A percentile compares a stretch with the other conserved stretches of the same genome.
Evolutionary conservation across 2,888 invertebrate species (phyloP).

Genomic region (Megamerina dolium): DNA sequence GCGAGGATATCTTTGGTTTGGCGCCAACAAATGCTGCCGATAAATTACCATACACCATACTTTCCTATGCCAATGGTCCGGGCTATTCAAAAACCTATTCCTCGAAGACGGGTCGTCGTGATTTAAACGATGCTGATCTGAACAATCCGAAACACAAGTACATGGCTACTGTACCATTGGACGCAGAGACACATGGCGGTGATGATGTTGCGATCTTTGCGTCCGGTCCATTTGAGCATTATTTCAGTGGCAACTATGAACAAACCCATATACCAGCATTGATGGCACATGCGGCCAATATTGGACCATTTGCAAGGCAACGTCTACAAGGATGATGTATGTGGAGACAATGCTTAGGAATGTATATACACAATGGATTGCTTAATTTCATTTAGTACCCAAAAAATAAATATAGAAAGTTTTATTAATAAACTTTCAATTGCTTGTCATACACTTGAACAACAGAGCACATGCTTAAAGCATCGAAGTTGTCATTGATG

Average conservation of each 20-base stretch:
- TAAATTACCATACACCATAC: conserved; percentile 58
- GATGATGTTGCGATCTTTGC: conserved; percentile 77
- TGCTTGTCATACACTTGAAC: too few relatives aligned
- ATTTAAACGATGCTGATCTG: conserved; percentile 26
- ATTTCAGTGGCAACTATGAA: conserved; percentile 71
- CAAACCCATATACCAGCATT: conserved; percentile 71
- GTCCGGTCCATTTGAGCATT: conserved; percentile 67
- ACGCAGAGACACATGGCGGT: conserved; percentile 64
- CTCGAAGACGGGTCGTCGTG: conserved; percentile 24
- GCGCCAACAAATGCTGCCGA: conserved; percentile 54
- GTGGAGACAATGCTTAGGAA: too few relatives aligned
- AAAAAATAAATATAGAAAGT: not conserved
- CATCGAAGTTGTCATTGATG: too few relatives aligned
- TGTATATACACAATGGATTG: not conserved
- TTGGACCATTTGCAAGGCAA: conserved; percentile 52
- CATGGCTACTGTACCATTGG: conserved; percentile 55
- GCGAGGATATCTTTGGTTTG: conserved; percentile 53
- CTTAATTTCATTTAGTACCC: not conserved
- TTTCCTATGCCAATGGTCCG: conserved; percentile 71
- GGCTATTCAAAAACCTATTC: conserved; percentile 50
- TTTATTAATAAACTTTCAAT: too few relatives aligned
- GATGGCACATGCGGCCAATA: conserved; percentile 63
- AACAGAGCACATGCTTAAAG: too few relatives aligned
- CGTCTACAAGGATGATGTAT: too few relatives aligned
- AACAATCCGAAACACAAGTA: conserved; percentile 43